Percentiles rank a stretch among this genome's conserved stretches.
phyloP scores from a whole-genome alignment of 1,140 invertebrate species.

The Holotrichia oblita region DNA sequence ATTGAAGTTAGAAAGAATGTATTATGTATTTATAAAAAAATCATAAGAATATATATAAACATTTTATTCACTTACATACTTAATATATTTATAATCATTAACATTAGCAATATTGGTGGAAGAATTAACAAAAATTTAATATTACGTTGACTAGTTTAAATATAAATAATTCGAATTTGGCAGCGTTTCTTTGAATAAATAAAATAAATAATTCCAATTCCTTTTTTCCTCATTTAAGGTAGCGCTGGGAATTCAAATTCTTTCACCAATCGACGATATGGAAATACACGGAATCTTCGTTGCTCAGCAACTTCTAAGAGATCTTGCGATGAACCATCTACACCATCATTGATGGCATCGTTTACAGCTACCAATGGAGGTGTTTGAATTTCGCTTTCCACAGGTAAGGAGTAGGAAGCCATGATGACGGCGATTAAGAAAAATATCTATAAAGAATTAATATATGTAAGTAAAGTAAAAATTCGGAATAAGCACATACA shows the following conservation, averaged over 20 bases:
- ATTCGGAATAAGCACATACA: too few relatives aligned
- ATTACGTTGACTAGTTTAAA: background rate
- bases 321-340: background rate
- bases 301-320: background rate
- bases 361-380: background rate
- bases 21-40: background rate
- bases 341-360: background rate
- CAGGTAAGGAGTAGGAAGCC: background rate
- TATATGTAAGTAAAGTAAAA: too few relatives aligned
- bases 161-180: slow-evolving; percentile 11
- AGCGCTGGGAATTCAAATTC: background rate
- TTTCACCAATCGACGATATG: slow-evolving; percentile 3
- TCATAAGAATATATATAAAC: background rate
- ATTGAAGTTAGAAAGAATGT: background rate
- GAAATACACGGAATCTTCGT: background rate
- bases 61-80: background rate
- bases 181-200: slow-evolving; percentile 11
- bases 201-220: slow-evolving; percentile 7
- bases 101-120: background rate
- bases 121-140: background rate
- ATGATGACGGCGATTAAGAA: background rate
- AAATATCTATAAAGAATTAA: background rate
- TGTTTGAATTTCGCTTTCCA: background rate
- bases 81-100: background rate
- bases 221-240: background rate